Evolutionary conservation across 2,113 vertebrate species (phyloP), one percentile per base, ranked within the genome.

Genomic region (Petromus typicus): DNA sequence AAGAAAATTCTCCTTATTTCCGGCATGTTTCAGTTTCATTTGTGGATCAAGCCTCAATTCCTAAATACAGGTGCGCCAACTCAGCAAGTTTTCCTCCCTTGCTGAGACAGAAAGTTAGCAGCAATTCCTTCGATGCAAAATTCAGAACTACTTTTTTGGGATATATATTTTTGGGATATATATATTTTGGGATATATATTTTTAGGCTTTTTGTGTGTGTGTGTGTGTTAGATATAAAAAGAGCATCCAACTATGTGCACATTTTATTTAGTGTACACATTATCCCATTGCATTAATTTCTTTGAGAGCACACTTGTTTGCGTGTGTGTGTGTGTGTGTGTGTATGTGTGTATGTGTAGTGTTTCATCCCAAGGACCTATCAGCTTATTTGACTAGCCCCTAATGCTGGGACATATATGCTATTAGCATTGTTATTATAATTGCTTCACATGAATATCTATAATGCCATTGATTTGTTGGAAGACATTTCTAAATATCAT

Each of bases 361-460:
- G 32, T 69, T n/a, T 91, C 61, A 91, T 66, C 37, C 9, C 79
- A 18, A 34, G 73, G 45, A 54, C 27, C 75, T 54, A 40, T 79
- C 20, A 40, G 78, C 63, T 92, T 76, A 51, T 69, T 90, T 92
- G 76, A 92, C 59, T 86, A 63, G 5, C 80, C 22, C 57, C 57
- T 48, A 94, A 25, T 84, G 23, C 3, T 76, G 75, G 2, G 59
- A 90, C 27, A 66, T 63, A 56, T 34, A 37, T 56, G 27, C 30
- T 40, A 23, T 63, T 85, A 80, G 32, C 30, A 51, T 27, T 37
- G 73, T n/a, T 63, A 22, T 84, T 95, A 73, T 40, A 86, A 75
- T 79, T 81, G 48, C 67, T 94, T n/a, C 45, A 71, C 20, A 85
- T 63, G 83, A 92, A 91, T 90, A 54, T 91, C 95, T 88, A 73